Evolutionary conservation across 1,140 invertebrate species (phyloP), one percentile per base, ranked within the genome.

Genomic region (Mactra quadrangularis): DNA sequence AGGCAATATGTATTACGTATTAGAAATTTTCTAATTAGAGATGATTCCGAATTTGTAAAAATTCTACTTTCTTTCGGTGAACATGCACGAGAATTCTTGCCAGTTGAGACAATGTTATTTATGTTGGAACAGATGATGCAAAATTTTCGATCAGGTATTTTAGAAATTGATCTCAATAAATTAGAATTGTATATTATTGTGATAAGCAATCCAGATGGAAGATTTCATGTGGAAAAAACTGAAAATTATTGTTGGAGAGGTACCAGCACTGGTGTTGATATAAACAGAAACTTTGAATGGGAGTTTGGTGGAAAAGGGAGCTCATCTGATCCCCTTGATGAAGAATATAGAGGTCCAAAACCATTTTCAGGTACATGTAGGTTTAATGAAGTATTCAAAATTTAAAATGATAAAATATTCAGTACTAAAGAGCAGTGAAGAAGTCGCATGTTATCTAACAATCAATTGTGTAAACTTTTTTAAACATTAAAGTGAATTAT

Each of bases 271-370:
- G 91, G 91, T 27, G 89, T 91, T 2, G 91, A 92, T 72, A 53
- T 92, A 3, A 91, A 92, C 62, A 82, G 91, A 25, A 92, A 92
- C 72, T 92, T 92, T 89, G 91, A 90, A 38, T 92, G 91, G 91
- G 84, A 91, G 77, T 92, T 88, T 90, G 91, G 86, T 22, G 84
- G 85, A 9, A 86, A 85, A 60, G 91, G 91, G 25, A 92, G 91
- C 59, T 91, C 90, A 13, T 57, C 29, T n/a, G 74, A 91, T 75
- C 70, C 60, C 1, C 70, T 60, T 31, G 91, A 92, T 87, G 91
- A 90, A 70, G 90, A 92, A 72, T 92, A 90, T 78, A 88, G 89
- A 82, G 91, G 91, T 33, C 52, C 66, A 33, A 22, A 82, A 45
- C 53, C 87, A 57, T 91, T 92, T 85, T 92, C 91, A 90, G 91